phyloP scores from a whole-genome alignment of 2,797 vertebrate species.

The Sebastes hopkinsi region DNA sequence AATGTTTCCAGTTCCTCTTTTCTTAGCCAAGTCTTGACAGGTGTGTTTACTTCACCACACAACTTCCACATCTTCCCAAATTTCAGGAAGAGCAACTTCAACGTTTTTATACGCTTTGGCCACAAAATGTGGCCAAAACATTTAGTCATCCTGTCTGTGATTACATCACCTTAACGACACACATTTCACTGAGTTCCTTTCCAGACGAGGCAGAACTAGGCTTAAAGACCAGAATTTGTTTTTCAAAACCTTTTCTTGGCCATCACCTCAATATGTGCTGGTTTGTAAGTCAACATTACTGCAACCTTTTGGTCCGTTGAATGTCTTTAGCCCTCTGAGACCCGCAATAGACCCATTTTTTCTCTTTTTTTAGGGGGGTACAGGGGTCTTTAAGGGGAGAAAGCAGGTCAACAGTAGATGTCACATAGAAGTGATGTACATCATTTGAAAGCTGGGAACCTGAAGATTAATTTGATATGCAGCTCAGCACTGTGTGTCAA shows the following conservation, averaged over 20 bases:
- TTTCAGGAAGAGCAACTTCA: conserved; percentile 15
- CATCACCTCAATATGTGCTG: neutral
- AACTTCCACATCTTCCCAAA: conserved; percentile 17
- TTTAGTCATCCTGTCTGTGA: neutral
- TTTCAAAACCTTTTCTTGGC: neutral
- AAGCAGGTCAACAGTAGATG: no score
- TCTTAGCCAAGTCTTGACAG: conserved; percentile 21
- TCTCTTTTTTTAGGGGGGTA: no score
- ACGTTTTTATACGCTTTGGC: neutral
- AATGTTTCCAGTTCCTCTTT: conserved; percentile 31
- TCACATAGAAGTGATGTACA: no score
- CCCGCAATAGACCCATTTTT: no score
- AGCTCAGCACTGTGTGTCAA: no score
- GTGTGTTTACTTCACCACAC: conserved; percentile 28
- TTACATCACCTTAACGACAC: neutral
- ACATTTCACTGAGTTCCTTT: neutral
- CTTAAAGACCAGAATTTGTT: neutral
- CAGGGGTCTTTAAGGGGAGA: no score
- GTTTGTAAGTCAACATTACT: neutral
- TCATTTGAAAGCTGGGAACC: no score
- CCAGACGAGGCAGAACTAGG: neutral
- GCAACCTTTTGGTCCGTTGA: neutral
- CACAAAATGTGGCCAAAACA: conserved; percentile 4
- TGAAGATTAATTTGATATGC: no score
- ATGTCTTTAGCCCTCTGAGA: no score